Evolutionary conservation across 2,888 invertebrate species (phyloP).

Genomic region (Sipha maydis): DNA sequence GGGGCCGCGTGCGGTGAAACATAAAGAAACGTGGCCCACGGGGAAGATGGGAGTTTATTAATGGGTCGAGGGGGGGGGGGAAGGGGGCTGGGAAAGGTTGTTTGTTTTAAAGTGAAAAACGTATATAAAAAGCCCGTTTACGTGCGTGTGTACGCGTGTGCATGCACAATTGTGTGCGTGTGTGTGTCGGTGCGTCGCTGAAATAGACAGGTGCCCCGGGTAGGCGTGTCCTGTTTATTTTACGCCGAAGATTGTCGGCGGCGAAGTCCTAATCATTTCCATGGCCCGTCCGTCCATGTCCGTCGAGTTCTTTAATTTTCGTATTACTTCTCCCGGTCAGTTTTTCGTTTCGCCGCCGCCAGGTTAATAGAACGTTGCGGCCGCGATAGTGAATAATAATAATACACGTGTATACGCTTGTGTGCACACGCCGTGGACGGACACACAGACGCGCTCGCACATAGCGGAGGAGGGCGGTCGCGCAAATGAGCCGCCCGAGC

Average conservation of each 20-base stretch:
- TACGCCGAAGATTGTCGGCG: constrained; percentile 42
- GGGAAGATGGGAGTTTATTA: not conserved
- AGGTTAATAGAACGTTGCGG: constrained; percentile 17
- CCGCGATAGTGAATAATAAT: not conserved
- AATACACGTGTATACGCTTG: not conserved
- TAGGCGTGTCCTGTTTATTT: constrained; percentile 57
- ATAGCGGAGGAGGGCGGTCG: constrained; percentile 10
- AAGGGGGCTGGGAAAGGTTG: constrained; percentile 4
- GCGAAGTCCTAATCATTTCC: constrained; percentile 43
- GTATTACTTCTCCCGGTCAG: constrained; percentile 29
- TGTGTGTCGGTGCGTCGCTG: not conserved
- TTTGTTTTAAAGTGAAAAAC: constrained; percentile 56
- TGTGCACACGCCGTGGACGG: not conserved
- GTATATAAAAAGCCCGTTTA: constrained; percentile 17
- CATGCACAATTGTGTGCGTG: too few species aligned
- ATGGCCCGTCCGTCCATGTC: constrained; percentile 3
- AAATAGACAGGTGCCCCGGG: constrained; percentile 56
- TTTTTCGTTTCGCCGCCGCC: constrained; percentile 27
- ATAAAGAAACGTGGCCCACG: not conserved
- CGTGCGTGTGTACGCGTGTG: not conserved
- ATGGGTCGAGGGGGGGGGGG: not conserved
- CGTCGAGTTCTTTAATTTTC: constrained; percentile 52
- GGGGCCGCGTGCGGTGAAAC: not conserved
- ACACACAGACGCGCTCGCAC: not conserved
- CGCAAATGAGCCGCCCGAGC: constrained; percentile 49